Conservation (phyloP, 1,140 invertebrate species). For the Drosophila nasuta region DNA sequence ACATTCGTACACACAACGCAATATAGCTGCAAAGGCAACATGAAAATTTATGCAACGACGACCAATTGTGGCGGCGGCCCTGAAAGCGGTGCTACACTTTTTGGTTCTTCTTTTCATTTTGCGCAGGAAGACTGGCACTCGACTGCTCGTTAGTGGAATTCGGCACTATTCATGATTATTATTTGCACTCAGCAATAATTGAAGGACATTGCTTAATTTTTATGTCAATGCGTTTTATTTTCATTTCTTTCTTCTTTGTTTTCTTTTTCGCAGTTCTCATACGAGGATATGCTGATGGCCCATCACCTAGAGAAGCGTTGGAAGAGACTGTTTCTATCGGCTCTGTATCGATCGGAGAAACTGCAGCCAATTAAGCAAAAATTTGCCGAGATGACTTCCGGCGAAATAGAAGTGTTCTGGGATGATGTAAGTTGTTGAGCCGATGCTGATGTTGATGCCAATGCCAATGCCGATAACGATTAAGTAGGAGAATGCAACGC, state of each 20-base stretch:
- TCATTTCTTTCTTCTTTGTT: conserved; percentile 9
- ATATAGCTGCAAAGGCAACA: conserved; percentile 48
- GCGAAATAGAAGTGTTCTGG: conserved; percentile 90
- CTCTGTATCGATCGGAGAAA: conserved; percentile 88
- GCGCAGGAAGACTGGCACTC: conserved; percentile 19
- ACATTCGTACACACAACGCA: conserved; percentile 41
- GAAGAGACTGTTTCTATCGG: conserved; percentile 88
- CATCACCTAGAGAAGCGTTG: conserved; percentile 88
- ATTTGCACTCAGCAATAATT: conserved; percentile 81
- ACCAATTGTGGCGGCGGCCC: conserved; percentile 54
- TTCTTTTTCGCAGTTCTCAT: conserved; percentile 73
- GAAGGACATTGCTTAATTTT: conserved; percentile 72
- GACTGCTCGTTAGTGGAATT: conserved; percentile 65
- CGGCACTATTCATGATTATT: conserved; percentile 80
- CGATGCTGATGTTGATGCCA: background rate
- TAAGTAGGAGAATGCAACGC: background rate
- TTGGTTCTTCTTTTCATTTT: conserved; percentile 34
- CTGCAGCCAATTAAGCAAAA: conserved; percentile 90
- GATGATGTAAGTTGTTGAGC: conserved; percentile 84
- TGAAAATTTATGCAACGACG: conserved; percentile 71
- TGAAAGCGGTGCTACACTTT: conserved; percentile 64
- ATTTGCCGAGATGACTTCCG: conserved; percentile 91
- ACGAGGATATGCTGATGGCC: conserved; percentile 85
- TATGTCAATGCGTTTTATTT: conserved; percentile 53
- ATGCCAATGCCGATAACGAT: conserved; percentile 1